Evolutionary conservation across 2,113 vertebrate genomes (phyloP), one percentile per base, ranked within the genome.

Genomic region (Garra rufa): DNA sequence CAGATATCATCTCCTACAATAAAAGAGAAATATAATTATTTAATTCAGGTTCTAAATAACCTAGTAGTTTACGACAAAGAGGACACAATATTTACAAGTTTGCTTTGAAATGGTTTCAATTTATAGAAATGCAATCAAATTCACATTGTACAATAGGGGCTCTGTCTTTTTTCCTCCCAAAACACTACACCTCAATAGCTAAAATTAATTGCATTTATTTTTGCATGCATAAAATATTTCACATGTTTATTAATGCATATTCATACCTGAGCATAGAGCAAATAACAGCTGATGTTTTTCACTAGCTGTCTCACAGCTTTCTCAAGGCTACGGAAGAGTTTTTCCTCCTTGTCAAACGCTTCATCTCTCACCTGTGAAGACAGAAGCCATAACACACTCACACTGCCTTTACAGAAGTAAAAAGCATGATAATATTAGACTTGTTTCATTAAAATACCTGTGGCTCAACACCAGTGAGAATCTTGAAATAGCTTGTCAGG

Each of bases 401-500:
- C 0, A 77, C 7, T 78, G 14, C 11, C 19, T 61, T 59, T 43
- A 76, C 17, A 38, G 30, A 55, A 19, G 24, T 14, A 19, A 65
- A 21, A 70, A 70, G n/a, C 11, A 9, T 19, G 63, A 0, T 38
- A 0, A 34, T 44, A 50, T 30, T 8, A 5, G 17, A 9, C 4
- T 5, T 19, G 1, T n/a, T 50, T 26, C 9, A 9, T 11, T 6
- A 17, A 14, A 78, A 87, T 95, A 98, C 98, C 97, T 99, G 98
- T 76, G 96, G 95, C 89, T 99, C 97, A 82, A 96, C 95, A 77
- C 97, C 95, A 0, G 97, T 97, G 86, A 99, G 93, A 83, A 99
- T 96, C 92, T 97, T 99, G 79, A 99, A 94, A 83, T 96, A 96
- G 15, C 97, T 96, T 15, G 98, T 98, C 85, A 99, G 96, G 85